A percentile compares a stretch with the other conserved stretches of the same genome.
Evolutionary conservation across 2,113 vertebrate genomes (phyloP).

Genomic region (Falcunculus frontatus): DNA sequence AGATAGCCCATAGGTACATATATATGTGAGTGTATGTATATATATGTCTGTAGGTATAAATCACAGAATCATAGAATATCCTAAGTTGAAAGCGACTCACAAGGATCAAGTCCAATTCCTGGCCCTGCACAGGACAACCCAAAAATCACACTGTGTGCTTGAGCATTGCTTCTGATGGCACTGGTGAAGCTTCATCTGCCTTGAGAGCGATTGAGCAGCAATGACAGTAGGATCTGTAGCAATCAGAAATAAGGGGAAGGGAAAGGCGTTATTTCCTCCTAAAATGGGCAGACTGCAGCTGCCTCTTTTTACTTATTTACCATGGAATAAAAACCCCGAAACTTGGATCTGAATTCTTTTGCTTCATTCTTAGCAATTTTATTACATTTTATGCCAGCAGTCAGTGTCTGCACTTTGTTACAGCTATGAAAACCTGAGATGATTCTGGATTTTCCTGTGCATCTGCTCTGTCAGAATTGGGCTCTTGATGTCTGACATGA

Average conservation of each 20-base stretch:
- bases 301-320: background rate
- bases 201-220: background rate
- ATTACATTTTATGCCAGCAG: background rate
- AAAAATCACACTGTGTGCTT: background rate
- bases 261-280: background rate
- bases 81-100: background rate
- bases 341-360: background rate
- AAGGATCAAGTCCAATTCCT: background rate
- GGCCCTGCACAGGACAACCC: background rate
- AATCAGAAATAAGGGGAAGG: background rate
- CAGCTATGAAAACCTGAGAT: background rate
- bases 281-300: background rate
- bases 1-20: fast-evolving
- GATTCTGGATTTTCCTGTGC: background rate
- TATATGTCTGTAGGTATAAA: background rate
- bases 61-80: background rate
- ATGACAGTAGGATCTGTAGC: background rate
- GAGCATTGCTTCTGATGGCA: background rate
- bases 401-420: background rate
- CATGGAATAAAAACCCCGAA: fast-evolving
- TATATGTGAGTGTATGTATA: fast-evolving
- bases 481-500: background rate
- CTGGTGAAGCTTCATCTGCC: background rate
- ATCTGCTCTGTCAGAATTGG: background rate
- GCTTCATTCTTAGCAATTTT: background rate